Percentiles rank a stretch among this genome's conserved stretches.
These are phyloP conservation scores for Ferdinandea cuprea DNA, from an alignment of 2,888 invertebrate species.

Conservation along the genomic window DNA sequence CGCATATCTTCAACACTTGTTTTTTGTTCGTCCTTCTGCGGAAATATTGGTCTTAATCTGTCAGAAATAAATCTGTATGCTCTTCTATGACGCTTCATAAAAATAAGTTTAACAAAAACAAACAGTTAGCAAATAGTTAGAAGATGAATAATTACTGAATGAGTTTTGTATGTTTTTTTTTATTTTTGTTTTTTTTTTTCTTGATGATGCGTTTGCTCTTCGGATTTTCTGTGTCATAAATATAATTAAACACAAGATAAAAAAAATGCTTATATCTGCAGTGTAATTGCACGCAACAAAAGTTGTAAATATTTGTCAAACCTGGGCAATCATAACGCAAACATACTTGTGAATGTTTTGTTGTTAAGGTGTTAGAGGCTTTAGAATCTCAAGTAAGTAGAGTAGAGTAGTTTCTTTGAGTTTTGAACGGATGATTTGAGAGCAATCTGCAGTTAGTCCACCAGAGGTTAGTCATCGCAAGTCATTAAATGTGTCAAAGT, in stretches of 20 bases:
- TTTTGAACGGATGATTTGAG: too few species aligned
- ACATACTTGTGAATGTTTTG: background rate
- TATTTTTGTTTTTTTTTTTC: too few species aligned
- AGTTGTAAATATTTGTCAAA: constrained; percentile 19
- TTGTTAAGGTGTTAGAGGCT: background rate
- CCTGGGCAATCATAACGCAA: background rate
- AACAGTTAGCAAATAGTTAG: background rate
- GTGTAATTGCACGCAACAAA: constrained; percentile 6
- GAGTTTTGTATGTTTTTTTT: too few species aligned
- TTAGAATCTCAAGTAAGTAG: background rate
- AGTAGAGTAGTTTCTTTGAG: too few species aligned
- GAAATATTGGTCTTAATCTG: background rate
- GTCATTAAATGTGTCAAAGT: too few species aligned
- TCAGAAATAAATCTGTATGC: background rate
- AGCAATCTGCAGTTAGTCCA: too few species aligned
- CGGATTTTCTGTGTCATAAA: constrained; percentile 3
- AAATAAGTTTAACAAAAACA: background rate
- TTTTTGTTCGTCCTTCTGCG: background rate
- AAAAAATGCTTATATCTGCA: constrained; percentile 2
- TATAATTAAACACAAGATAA: constrained; percentile 5
- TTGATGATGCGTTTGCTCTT: background rate
- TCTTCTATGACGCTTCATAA: background rate
- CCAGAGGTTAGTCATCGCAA: too few species aligned
- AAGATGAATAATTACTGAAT: constrained; percentile 4
- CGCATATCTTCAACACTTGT: background rate